Evolutionary conservation across 2,113 vertebrate genomes (phyloP), one percentile per base, ranked within the genome.

Genomic region (Ctenomys sociabilis): DNA sequence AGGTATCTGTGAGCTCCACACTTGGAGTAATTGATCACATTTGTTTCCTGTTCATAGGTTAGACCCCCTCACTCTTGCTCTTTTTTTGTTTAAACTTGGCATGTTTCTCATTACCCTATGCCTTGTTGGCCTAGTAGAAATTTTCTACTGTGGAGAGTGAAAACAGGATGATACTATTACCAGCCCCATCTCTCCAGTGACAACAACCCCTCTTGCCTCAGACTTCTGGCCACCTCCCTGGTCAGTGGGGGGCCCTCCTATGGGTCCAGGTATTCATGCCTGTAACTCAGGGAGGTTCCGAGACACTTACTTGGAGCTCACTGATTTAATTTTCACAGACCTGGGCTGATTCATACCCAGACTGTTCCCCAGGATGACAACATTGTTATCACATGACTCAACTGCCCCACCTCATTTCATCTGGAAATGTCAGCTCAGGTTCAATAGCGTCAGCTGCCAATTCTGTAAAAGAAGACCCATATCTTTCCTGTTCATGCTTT

Each of bases 11-110:
- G 98, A 99, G 98, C 97, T 96, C 98, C 98, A 98, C 98, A 98
- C 99, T 99, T 99, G 98, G 96, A 98, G 98, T 99, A 99, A 99
- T 99, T 99, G 99, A 99, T 99, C 99, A 98, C 99, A 99, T 99
- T 98, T 98, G 98, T 99, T 99, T 99, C 99, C 99, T 99, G 99
- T 98, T 97, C 0, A 45, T 97, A 98, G 98, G 98, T 99, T 99
- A 73, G 98, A 98, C 98, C 99, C 99, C 99, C 98, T 99, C 98
- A 98, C 98, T 99, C 98, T 98, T 97, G 98, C 97, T 91, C 95
- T 96, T 96, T 68, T 84, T 97, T 98, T 97, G 83, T 96, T 96
- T 93, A 40, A 97, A 97, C 98, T 97, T 98, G 98, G 98, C 98
- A 98, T 99, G 99, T 98, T 99, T 99, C 98, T 99, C 98, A 99